Conservation (phyloP, 2,797 vertebrate genomes). For the Salmo trutta region DNA sequence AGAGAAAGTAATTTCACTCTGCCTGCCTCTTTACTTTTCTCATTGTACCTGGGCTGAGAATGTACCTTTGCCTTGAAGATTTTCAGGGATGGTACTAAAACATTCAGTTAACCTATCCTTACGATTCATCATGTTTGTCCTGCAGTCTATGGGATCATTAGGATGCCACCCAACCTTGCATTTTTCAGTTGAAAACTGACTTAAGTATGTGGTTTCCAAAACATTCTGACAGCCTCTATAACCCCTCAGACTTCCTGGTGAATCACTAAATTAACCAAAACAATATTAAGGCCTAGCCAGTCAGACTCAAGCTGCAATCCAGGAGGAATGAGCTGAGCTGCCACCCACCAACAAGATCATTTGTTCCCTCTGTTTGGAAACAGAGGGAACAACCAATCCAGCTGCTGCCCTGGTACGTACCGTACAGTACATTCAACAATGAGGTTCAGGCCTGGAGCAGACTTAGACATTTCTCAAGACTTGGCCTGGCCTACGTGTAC, state of each 20-base stretch:
- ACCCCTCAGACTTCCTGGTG: neutral
- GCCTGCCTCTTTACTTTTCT: neutral
- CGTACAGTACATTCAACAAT: neutral
- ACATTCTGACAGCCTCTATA: neutral
- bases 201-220: neutral
- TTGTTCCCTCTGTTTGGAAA: slow-evolving; percentile 1
- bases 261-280: neutral
- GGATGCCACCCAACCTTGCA: neutral
- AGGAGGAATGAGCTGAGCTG: neutral
- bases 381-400: neutral
- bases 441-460: neutral
- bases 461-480: slow-evolving; percentile 33
- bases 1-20: neutral
- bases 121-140: neutral
- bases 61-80: neutral
- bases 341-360: neutral
- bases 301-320: too few species aligned
- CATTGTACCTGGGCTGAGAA: neutral
- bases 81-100: neutral
- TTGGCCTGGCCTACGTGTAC: neutral
- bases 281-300: neutral
- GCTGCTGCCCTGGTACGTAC: neutral
- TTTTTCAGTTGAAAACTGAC: neutral
- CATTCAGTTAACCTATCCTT: neutral
- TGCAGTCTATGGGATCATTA: neutral